Percentiles rank a stretch among this genome's conserved stretches.
These are phyloP conservation scores for Lepus europaeus DNA, from an alignment of 2,113 vertebrate species.

Conservation along the genomic window DNA sequence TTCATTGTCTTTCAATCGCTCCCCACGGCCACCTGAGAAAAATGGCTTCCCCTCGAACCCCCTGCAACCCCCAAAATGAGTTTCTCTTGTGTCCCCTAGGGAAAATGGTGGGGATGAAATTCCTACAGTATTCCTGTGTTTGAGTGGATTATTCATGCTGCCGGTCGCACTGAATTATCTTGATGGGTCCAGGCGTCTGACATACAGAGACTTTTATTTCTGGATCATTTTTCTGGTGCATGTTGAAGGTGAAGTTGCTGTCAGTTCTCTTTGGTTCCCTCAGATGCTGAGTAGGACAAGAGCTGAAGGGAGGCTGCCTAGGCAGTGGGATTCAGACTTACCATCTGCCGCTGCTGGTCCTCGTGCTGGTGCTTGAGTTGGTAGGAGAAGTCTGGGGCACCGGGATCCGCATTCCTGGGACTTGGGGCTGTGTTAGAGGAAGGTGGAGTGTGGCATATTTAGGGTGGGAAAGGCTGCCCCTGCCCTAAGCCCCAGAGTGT, in stretches of 20 bases:
- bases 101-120: background rate
- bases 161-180: background rate
- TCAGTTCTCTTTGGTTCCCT: background rate
- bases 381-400: background rate
- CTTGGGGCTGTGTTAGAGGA: background rate
- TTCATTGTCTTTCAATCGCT: background rate
- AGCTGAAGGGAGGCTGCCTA: background rate
- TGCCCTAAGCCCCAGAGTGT: background rate
- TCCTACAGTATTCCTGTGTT: background rate
- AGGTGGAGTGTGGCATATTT: background rate
- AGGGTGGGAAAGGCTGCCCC: background rate
- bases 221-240: background rate
- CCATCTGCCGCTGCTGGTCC: background rate
- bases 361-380: background rate
- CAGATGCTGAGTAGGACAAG: background rate
- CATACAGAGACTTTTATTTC: background rate
- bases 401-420: background rate
- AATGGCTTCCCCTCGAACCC: background rate
- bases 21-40: background rate
- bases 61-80: background rate
- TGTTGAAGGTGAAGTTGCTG: background rate
- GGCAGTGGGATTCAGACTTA: background rate
- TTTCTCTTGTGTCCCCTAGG: slow-evolving; percentile 7
- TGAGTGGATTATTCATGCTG: background rate
- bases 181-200: background rate